Evolutionary conservation across 2,113 vertebrate species (phyloP), one percentile per base, ranked within the genome.

Genomic region (Muntiacus reevesi): DNA sequence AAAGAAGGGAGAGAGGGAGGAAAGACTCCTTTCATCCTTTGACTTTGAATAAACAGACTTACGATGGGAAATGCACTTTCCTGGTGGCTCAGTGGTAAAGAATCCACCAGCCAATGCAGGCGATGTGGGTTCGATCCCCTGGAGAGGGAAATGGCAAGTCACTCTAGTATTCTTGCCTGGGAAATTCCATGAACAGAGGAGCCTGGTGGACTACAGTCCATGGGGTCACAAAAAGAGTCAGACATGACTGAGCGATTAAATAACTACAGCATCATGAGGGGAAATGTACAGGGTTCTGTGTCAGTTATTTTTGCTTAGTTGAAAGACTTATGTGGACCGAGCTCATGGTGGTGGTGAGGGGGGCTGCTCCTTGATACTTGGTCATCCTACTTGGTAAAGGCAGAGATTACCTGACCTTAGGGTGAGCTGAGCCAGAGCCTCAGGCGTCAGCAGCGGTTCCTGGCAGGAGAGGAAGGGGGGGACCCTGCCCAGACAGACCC

Each of bases 81-180:
- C 71, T 76, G 71, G 40, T 27, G 36, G 36, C 36, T 76, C 71
- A 76, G 36, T 25, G 71, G 36, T 27, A 14, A 76, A 76, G 23
- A 76, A 27, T 43, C 71, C 23, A 76, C 36, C 23, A 43, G 36
- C 71, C 36, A 27, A 4, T 14, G 71, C 23, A 76, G 36, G 23
- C 3, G 23, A 76, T 14, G 36, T 0, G 1, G 36, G 11, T 76
- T 43, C 0, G 12, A 76, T 76, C 11, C 36, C 23, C 36, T 76
- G 71, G 36, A 43, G 23, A 76, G 36, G 36, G 36, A 76, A 76
- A 14, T 27, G 71, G 71, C 40, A 76, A 76, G 23, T 11, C 12
- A 43, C 36, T 76, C 40, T 23, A 43, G 40, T 27, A 76, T 43
- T 76, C 71, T 76, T 76, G 71, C 71, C 23, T 76, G 19, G n/a